A percentile compares a stretch with the other conserved stretches of the same genome.
These are phyloP conservation scores for Athene noctua DNA, from an alignment of 2,113 vertebrate genomes.

Conservation along the genomic window DNA sequence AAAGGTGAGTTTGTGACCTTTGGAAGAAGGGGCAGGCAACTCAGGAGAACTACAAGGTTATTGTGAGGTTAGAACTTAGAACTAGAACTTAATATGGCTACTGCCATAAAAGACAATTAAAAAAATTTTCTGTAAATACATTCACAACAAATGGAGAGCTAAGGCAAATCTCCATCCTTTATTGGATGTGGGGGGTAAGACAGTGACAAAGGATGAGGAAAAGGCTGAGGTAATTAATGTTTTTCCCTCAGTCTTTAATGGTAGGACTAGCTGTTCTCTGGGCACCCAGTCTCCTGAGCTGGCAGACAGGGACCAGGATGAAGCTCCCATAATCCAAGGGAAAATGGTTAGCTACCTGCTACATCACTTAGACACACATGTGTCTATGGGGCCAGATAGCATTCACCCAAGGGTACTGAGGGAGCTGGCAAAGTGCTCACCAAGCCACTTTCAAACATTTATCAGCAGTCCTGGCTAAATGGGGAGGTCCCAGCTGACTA, in stretches of 20 bases:
- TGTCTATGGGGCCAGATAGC: neutral
- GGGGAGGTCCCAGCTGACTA: neutral
- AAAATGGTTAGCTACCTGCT: neutral
- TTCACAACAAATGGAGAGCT: neutral
- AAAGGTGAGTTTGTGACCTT: neutral
- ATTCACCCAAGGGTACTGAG: neutral
- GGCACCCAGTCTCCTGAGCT: neutral
- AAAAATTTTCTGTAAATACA: neutral
- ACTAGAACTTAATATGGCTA: neutral
- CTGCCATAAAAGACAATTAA: neutral
- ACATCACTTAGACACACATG: neutral
- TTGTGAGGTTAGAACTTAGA: neutral
- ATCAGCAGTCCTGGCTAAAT: neutral
- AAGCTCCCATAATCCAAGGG: neutral
- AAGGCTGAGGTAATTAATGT: neutral
- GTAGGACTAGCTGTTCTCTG: neutral
- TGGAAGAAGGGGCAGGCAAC: neutral
- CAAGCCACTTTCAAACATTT: neutral
- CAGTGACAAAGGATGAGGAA: neutral
- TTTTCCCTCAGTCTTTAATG: neutral
- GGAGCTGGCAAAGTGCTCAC: neutral
- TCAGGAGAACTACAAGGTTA: neutral
- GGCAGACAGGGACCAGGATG: neutral
- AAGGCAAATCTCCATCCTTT: neutral
- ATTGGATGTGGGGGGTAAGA: neutral